Conservation (phyloP, 2,113 vertebrate genomes). For the Caranx melampygus region DNA sequence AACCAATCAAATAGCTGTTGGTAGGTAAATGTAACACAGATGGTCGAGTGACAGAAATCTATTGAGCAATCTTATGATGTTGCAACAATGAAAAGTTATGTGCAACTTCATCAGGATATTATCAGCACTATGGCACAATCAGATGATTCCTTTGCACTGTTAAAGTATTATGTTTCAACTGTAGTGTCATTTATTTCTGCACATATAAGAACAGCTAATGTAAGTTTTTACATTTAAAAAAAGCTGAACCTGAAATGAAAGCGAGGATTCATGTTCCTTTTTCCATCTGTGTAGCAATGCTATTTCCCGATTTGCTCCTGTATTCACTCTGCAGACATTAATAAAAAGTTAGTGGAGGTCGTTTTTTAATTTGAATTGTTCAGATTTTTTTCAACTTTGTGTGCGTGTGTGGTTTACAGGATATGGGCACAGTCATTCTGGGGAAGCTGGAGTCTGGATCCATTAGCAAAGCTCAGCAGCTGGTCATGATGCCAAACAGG, state of each 20-base stretch:
- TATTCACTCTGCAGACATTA: background rate
- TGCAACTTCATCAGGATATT: background rate
- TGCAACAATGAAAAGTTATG: background rate
- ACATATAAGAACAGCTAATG: too few relatives aligned
- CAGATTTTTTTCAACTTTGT: background rate
- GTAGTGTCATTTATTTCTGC: too few relatives aligned
- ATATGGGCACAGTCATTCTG: conserved; percentile 98
- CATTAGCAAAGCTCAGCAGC: conserved; percentile 97
- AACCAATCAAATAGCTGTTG: background rate
- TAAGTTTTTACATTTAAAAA: too few relatives aligned
- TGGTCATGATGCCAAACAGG: conserved; percentile 99
- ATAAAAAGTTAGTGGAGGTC: background rate
- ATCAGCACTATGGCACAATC: too few relatives aligned
- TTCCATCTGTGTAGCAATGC: too few relatives aligned
- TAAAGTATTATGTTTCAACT: too few relatives aligned
- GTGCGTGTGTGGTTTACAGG: conserved; percentile 79
- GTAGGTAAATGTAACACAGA: background rate
- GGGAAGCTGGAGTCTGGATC: conserved; percentile 97
- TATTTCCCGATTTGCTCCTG: too few relatives aligned
- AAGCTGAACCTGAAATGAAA: too few relatives aligned
- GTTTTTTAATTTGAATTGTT: background rate
- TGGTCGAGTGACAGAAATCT: background rate
- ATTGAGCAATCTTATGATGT: too few relatives aligned
- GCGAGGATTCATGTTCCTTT: too few relatives aligned
- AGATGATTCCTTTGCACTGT: too few relatives aligned